phyloP scores from a whole-genome alignment of 2,888 invertebrate species.

The Hirtodrosophila alboralis region DNA sequence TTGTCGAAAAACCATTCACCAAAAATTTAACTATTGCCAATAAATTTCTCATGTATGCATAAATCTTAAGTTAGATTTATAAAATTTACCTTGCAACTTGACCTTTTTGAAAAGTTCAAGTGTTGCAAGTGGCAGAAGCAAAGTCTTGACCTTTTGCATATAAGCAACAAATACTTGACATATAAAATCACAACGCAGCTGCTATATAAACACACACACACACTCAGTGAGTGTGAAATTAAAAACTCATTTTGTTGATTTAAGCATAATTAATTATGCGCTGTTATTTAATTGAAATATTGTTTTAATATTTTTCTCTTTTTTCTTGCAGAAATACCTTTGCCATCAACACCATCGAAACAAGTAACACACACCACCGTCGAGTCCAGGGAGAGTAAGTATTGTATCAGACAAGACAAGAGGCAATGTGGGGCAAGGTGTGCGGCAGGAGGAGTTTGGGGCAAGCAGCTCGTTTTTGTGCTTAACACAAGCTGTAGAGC shows the following conservation, averaged over 20 bases:
- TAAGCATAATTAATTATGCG: conserved; percentile 73
- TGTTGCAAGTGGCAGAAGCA: conserved; percentile 2
- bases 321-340: conserved; percentile 90
- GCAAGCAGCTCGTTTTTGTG: conserved; percentile 51
- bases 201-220: conserved; percentile 1
- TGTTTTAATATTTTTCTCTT: conserved; percentile 8
- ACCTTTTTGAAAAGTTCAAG: conserved; percentile 28
- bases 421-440: neutral
- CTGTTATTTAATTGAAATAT: conserved; percentile 59
- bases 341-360: conserved; percentile 93
- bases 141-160: conserved; percentile 42
- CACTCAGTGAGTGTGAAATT: conserved; percentile 40
- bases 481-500: conserved; percentile 61
- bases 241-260: conserved; percentile 58
- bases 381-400: conserved; percentile 84
- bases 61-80: neutral
- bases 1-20: too few relatives aligned
- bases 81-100: conserved; percentile 51
- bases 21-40: conserved; percentile 39
- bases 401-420: conserved; percentile 55
- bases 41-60: conserved; percentile 5
- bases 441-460: neutral
- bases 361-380: conserved; percentile 85
- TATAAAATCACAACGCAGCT: conserved; percentile 45
- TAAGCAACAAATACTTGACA: conserved; percentile 50